phyloP scores from a whole-genome alignment of 2,888 invertebrate genomes.

The Pristionchus japonicus region DNA sequence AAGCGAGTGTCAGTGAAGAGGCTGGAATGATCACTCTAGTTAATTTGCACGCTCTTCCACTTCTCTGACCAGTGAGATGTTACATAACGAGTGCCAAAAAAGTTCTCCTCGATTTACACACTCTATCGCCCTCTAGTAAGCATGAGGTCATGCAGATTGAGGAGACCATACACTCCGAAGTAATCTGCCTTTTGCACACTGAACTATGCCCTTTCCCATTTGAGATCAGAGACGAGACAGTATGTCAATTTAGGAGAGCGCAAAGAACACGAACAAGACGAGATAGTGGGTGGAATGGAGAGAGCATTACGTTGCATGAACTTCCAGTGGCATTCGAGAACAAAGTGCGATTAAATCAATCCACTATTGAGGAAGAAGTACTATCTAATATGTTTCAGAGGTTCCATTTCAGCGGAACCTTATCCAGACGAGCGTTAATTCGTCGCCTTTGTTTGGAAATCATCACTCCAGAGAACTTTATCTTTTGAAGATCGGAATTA shows the following conservation, averaged over 20 bases:
- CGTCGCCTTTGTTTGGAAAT: background rate
- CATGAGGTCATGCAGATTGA: too few species aligned
- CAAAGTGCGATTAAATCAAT: too few species aligned
- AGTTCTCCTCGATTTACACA: too few species aligned
- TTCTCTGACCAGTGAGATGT: background rate
- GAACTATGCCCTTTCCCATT: background rate
- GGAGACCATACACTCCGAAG: too few species aligned
- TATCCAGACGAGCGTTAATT: background rate
- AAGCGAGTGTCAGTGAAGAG: background rate
- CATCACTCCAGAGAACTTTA: too few species aligned
- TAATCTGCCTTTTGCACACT: background rate
- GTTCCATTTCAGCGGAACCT: background rate
- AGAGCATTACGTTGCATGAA: background rate
- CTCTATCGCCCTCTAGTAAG: too few species aligned
- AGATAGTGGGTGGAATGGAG: background rate
- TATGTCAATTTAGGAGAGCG: background rate
- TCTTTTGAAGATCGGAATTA: too few species aligned
- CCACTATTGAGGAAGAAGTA: background rate
- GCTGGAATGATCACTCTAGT: background rate
- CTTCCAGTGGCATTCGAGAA: too few species aligned
- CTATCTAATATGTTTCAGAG: background rate
- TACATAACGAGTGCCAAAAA: too few species aligned
- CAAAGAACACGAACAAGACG: background rate
- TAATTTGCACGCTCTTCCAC: background rate
- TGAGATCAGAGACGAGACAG: background rate